A percentile compares a stretch with the other conserved stretches of the same genome.
These are phyloP conservation scores for Cassiopea xamachana DNA, from an alignment of 30 jellyfish, hydroid and myxozoan genomes.

Conservation along the genomic window DNA sequence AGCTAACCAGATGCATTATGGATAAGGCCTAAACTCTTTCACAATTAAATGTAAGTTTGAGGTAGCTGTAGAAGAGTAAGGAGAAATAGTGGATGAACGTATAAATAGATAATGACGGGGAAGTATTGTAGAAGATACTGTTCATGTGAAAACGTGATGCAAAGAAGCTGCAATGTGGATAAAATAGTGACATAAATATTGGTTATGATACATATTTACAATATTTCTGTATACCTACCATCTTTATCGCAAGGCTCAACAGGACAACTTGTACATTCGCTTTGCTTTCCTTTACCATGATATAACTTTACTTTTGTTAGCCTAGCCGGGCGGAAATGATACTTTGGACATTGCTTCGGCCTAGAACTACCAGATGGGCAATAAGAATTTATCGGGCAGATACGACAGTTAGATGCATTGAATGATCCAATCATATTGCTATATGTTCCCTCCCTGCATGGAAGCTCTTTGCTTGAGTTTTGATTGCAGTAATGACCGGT, in stretches of 20 bases:
- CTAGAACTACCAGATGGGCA: constrained; percentile 9
- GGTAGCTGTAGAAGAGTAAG: too few species aligned
- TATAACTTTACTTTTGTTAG: neutral
- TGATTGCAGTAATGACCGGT: constrained; percentile 54
- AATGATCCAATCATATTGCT: constrained; percentile 46
- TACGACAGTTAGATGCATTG: constrained; percentile 1
- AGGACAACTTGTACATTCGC: constrained; percentile 26
- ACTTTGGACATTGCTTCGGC: constrained; percentile 18
- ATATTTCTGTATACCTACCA: neutral
- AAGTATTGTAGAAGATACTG: too few species aligned
- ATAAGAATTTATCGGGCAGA: constrained; percentile 25
- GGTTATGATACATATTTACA: neutral
- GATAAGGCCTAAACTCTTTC: too few species aligned
- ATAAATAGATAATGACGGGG: too few species aligned
- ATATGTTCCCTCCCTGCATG: constrained; percentile 61
- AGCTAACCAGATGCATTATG: too few species aligned
- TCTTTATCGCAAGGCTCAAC: constrained; percentile 39
- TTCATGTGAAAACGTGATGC: too few species aligned
- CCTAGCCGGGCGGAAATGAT: neutral
- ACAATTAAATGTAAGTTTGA: too few species aligned
- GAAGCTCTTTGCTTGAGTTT: constrained; percentile 18
- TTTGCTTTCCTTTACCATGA: neutral
- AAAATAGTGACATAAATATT: too few species aligned
- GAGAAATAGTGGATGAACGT: too few species aligned
- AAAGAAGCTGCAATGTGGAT: too few species aligned